phyloP scores from a whole-genome alignment of 2,797 vertebrate species.

The Monodelphis domestica region DNA sequence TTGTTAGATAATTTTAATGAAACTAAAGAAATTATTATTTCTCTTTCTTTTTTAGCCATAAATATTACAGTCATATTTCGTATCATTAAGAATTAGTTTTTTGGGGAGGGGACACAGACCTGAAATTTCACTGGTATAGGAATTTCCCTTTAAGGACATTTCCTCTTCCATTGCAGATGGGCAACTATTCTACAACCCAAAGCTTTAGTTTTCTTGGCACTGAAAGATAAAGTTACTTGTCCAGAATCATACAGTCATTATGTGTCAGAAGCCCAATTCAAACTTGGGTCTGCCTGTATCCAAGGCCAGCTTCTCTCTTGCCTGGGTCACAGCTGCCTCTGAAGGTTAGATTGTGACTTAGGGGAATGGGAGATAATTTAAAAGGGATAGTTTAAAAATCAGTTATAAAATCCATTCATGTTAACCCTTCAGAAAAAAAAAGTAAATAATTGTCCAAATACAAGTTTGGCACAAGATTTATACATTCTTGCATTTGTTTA shows the following conservation, averaged over 20 bases:
- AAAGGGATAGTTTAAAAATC: conserved; percentile 2
- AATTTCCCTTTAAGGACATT: neutral
- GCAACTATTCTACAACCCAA: neutral
- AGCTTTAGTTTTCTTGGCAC: neutral
- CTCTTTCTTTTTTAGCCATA: conserved; percentile 32
- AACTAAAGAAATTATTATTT: conserved; percentile 20
- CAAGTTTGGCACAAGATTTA: neutral
- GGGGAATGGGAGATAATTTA: neutral
- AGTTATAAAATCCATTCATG: conserved; percentile 2
- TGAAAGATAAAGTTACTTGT: neutral
- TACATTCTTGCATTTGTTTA: conserved; percentile 25
- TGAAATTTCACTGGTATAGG: neutral
- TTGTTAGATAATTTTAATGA: conserved; percentile 46
- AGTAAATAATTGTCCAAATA: neutral
- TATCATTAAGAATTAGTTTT: neutral
- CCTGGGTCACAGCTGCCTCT: neutral
- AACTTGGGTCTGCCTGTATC: neutral
- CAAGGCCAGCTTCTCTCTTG: neutral
- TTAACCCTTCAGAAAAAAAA: conserved; percentile 18
- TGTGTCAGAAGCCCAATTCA: neutral
- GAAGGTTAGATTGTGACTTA: neutral
- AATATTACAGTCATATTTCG: neutral
- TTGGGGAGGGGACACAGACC: neutral
- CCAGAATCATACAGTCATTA: too few species aligned
- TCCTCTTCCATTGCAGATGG: neutral